Evolutionary conservation across 2,888 invertebrate species (phyloP).

Genomic region (Aleiodes testaceus): DNA sequence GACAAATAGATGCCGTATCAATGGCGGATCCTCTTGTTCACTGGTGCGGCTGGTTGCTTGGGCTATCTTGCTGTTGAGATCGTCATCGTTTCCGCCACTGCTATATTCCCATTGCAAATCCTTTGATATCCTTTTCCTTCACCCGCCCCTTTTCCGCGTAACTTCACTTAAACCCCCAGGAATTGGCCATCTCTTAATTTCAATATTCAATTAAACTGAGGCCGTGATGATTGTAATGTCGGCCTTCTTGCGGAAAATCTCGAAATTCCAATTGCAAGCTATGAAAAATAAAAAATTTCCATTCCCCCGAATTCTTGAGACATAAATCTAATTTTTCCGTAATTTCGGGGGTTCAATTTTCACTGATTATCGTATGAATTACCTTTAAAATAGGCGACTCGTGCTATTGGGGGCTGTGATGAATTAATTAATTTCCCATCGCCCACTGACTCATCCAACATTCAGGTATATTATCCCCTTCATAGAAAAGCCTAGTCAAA

Average conservation of each 20-base stretch:
- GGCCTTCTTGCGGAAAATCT: no score
- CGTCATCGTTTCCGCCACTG: constrained; percentile 53
- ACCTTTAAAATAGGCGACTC: no score
- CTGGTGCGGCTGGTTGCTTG: constrained; percentile 42
- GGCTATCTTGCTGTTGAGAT: constrained; percentile 14
- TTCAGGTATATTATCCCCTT: background rate
- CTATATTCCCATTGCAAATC: constrained; percentile 47
- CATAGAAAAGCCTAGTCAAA: background rate
- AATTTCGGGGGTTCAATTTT: no score
- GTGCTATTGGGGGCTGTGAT: no score
- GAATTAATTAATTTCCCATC: constrained; percentile 9
- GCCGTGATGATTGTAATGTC: no score
- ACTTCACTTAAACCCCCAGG: constrained; percentile 30
- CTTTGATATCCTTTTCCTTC: constrained; percentile 35
- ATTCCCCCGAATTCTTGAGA: no score
- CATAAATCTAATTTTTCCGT: no score
- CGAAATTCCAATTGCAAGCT: no score
- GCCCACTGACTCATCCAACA: background rate
- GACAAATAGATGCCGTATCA: constrained; percentile 62
- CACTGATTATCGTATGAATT: no score
- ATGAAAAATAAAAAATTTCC: no score
- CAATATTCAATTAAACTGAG: background rate
- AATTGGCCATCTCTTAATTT: background rate
- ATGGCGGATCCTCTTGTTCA: constrained; percentile 62
- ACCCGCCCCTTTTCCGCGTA: constrained; percentile 38